phyloP scores from a whole-genome alignment of 2,797 vertebrate genomes.

The Eidolon dupreanum region DNA sequence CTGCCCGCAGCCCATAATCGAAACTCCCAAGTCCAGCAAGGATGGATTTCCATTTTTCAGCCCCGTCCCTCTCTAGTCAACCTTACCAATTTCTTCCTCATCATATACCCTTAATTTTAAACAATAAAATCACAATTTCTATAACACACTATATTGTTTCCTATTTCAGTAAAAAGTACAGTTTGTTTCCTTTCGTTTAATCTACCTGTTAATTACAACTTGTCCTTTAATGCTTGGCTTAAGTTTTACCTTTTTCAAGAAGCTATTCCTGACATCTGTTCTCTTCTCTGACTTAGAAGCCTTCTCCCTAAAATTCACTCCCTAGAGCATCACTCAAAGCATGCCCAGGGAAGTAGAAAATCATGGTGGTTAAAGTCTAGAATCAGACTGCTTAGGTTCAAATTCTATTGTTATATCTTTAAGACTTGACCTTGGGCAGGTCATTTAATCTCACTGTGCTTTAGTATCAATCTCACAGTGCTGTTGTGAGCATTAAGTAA shows the following conservation, averaged over 20 bases:
- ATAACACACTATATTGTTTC: background rate
- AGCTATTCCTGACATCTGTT: background rate
- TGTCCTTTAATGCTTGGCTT: background rate
- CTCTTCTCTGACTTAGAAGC: background rate
- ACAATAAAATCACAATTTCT: background rate
- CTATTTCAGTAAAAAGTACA: background rate
- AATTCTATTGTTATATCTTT: background rate
- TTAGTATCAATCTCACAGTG: background rate
- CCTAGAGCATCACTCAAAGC: background rate
- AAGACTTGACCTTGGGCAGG: background rate
- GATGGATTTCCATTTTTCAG: background rate
- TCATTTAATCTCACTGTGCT: background rate
- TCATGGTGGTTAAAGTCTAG: background rate
- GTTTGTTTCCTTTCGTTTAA: slow-evolving; percentile 11
- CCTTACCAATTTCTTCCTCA: background rate
- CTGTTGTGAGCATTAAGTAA: background rate
- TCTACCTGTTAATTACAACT: background rate
- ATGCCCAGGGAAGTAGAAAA: background rate
- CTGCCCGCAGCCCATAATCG: background rate
- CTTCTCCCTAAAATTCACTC: background rate
- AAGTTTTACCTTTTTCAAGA: background rate
- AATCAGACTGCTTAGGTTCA: background rate
- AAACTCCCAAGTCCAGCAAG: background rate
- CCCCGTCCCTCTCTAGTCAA: background rate
- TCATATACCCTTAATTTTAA: background rate